phyloP scores from a whole-genome alignment of 2,113 vertebrate genomes.

The Alouatta palliata region DNA sequence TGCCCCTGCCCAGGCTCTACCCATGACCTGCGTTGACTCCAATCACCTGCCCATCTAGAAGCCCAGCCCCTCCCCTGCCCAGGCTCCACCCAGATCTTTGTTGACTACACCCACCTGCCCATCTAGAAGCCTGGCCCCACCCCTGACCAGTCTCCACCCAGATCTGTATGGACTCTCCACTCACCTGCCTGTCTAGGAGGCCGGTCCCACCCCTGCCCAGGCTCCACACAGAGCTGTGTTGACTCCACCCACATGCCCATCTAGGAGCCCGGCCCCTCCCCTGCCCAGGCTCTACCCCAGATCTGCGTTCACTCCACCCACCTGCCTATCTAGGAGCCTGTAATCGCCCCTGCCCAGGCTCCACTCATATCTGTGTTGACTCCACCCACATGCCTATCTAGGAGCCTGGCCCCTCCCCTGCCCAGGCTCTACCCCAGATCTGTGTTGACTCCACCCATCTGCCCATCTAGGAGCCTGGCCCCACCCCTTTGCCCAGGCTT shows the following conservation, averaged over 20 bases:
- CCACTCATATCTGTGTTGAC: neutral
- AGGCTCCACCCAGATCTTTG: neutral
- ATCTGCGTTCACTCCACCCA: neutral
- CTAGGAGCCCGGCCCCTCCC: neutral
- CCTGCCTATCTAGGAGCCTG: no score
- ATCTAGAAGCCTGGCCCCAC: neutral
- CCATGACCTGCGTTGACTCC: no score
- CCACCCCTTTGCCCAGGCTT: neutral
- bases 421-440: neutral
- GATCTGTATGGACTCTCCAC: neutral
- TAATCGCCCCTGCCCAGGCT: neutral
- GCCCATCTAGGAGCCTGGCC: neutral
- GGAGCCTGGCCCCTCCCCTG: accelerated
- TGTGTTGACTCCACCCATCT: neutral
- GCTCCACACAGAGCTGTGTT: neutral
- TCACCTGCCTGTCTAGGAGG: neutral
- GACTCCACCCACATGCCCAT: neutral
- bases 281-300: neutral
- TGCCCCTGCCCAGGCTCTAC: accelerated
- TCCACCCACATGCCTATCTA: neutral
- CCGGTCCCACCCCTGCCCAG: neutral
- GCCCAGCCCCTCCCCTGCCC: no score
- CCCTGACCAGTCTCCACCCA: no score
- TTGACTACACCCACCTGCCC: neutral
- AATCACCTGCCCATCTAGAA: neutral